phyloP scores from a whole-genome alignment of 2,797 vertebrate species.

The Sebastes kiyomatsui region DNA sequence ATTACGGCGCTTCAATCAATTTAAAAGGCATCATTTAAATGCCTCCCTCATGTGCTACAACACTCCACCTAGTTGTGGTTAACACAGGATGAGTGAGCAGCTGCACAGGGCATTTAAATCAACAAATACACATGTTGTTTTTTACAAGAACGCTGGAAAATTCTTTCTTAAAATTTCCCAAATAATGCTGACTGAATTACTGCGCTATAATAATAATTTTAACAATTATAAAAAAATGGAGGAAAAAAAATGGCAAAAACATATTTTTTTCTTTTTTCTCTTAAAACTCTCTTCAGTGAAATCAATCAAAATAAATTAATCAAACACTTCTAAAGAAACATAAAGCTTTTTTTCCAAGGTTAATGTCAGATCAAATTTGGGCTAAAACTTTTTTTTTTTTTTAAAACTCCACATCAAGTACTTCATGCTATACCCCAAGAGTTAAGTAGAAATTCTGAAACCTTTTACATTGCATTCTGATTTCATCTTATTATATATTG shows the following conservation, averaged over 20 bases:
- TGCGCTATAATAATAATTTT: background rate
- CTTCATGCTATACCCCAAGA: background rate
- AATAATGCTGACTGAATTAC: background rate
- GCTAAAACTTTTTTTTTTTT: background rate
- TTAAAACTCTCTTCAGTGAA: background rate
- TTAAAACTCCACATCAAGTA: background rate
- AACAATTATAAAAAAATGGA: background rate
- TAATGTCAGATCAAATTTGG: background rate
- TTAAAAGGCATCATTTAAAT: conserved; percentile 70
- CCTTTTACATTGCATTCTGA: background rate
- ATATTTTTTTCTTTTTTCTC: background rate
- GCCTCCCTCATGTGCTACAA: background rate
- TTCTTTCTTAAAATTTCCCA: background rate
- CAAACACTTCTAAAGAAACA: background rate
- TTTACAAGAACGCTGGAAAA: background rate
- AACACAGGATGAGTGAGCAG: conserved; percentile 55
- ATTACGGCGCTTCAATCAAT: conserved; percentile 2
- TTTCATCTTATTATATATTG: background rate
- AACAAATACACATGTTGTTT: background rate
- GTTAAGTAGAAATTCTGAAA: background rate
- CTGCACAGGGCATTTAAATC: conserved; percentile 66
- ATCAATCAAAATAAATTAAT: background rate
- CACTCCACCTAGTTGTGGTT: conserved; percentile 54
- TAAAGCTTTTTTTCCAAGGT: background rate
- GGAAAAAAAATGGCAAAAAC: background rate